A percentile compares a stretch with the other conserved stretches of the same genome.
These are phyloP conservation scores for Malacoraja senta DNA, from an alignment of 2,797 vertebrate species.

Conservation along the genomic window DNA sequence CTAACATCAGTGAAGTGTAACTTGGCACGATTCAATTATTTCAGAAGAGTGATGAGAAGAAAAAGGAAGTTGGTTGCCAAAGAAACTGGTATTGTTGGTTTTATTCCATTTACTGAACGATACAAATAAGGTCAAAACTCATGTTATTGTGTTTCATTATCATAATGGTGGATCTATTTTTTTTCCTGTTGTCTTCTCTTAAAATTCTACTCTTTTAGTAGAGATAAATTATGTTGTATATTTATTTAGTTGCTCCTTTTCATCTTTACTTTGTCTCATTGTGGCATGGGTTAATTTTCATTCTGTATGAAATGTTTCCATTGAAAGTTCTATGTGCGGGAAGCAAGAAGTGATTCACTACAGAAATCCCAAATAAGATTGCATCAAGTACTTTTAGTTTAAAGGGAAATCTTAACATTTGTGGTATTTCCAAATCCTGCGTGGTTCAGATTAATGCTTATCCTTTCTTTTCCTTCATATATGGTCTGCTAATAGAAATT, in stretches of 20 bases:
- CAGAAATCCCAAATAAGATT: neutral
- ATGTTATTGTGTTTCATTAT: neutral
- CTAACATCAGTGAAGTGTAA: neutral
- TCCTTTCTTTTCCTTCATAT: neutral
- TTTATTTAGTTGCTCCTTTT: neutral
- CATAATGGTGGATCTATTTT: neutral
- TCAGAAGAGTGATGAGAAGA: neutral
- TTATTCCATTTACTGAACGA: neutral
- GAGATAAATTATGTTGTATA: neutral
- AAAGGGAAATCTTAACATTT: neutral
- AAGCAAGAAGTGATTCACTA: neutral
- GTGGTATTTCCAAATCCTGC: neutral
- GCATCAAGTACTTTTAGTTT: neutral
- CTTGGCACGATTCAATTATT: neutral
- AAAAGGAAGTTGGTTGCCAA: neutral
- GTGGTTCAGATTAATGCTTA: neutral
- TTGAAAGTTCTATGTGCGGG: neutral
- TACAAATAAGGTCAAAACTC: neutral
- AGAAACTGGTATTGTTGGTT: neutral
- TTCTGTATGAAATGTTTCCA: neutral
- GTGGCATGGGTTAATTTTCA: neutral
- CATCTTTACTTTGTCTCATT: neutral
- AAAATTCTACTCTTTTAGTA: neutral
- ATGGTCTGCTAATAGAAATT: neutral
- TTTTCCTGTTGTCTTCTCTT: neutral